These are phyloP conservation scores for Lasioglossum lativentre DNA, from an alignment of 2,888 invertebrate species.

Conservation along the genomic window DNA sequence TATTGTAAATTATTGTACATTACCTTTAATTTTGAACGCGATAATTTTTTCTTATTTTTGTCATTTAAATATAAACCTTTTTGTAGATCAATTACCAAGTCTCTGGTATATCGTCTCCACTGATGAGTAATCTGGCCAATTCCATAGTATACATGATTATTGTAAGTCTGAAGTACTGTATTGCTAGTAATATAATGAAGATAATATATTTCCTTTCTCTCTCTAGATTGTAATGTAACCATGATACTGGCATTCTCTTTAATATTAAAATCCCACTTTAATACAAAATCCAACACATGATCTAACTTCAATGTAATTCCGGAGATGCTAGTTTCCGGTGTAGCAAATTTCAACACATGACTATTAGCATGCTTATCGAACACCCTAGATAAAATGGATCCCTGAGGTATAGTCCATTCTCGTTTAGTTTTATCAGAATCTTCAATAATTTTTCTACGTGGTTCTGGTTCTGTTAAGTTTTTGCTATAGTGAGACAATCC, in stretches of 20 bases:
- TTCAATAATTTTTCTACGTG: slow-evolving; percentile 90
- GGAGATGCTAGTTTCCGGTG: slow-evolving; percentile 89
- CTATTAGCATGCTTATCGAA: slow-evolving; percentile 87
- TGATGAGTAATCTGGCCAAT: slow-evolving; percentile 88
- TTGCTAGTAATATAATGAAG: slow-evolving; percentile 93
- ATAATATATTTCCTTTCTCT: slow-evolving; percentile 91
- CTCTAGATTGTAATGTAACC: slow-evolving; percentile 91
- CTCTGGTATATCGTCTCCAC: slow-evolving; percentile 94
- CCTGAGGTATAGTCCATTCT: slow-evolving; percentile 91
- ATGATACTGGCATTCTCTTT: slow-evolving; percentile 93
- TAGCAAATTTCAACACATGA: slow-evolving; percentile 90
- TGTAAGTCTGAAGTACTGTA: slow-evolving; percentile 90
- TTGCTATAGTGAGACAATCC: slow-evolving; percentile 99
- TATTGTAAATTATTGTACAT: background rate
- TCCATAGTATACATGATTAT: slow-evolving; percentile 93
- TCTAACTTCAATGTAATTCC: slow-evolving; percentile 90
- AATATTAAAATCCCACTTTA: slow-evolving; percentile 90
- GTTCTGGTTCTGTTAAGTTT: slow-evolving; percentile 94
- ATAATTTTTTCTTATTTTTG: slow-evolving; percentile 89
- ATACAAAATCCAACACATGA: slow-evolving; percentile 90
- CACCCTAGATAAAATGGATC: slow-evolving; percentile 88
- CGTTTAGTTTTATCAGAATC: slow-evolving; percentile 90
- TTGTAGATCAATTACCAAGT: slow-evolving; percentile 95
- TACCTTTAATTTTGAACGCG: slow-evolving; percentile 90
- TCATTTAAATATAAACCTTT: slow-evolving; percentile 92